These are phyloP conservation scores for Chiridota heheva DNA, from an alignment of 35 echinoderm and acorn worm genomes.

Conservation along the genomic window DNA sequence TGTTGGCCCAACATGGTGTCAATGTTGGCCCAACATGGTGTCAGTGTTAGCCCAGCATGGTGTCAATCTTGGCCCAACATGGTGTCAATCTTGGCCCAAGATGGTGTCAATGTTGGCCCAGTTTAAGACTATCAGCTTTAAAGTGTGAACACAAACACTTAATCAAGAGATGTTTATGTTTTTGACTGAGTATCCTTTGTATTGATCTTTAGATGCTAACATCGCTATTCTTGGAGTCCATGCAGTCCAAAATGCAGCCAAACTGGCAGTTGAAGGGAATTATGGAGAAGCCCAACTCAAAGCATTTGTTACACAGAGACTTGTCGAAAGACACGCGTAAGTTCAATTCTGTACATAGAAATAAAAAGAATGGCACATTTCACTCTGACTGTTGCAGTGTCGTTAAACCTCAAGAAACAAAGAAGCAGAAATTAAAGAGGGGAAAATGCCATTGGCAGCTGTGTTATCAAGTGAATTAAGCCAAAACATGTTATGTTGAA, in stretches of 20 bases:
- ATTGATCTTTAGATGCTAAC: conserved; percentile 97
- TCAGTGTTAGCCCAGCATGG: no score
- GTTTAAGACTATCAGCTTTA: not conserved
- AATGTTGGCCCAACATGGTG: no score
- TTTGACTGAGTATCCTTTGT: no score
- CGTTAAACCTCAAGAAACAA: no score
- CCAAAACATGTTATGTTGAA: not conserved
- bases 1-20: no score
- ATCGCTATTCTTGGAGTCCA: conserved; percentile 80
- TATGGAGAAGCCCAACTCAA: conserved; percentile 85
- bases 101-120: no score
- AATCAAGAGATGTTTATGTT: no score
- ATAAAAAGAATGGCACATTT: not conserved
- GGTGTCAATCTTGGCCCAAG: not conserved
- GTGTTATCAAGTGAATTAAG: not conserved
- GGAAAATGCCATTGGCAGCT: no score
- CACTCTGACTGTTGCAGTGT: no score
- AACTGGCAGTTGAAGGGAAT: conserved; percentile 85
- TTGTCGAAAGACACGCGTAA: conserved; percentile 91
- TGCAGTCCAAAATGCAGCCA: conserved; percentile 88
- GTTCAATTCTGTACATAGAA: not conserved
- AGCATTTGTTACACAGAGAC: conserved; percentile 81
- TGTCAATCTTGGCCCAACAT: not conserved
- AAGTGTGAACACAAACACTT: not conserved
- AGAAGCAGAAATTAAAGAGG: no score